phyloP scores from a whole-genome alignment of 2,113 vertebrate species.

The Cheirogaleus medius region DNA sequence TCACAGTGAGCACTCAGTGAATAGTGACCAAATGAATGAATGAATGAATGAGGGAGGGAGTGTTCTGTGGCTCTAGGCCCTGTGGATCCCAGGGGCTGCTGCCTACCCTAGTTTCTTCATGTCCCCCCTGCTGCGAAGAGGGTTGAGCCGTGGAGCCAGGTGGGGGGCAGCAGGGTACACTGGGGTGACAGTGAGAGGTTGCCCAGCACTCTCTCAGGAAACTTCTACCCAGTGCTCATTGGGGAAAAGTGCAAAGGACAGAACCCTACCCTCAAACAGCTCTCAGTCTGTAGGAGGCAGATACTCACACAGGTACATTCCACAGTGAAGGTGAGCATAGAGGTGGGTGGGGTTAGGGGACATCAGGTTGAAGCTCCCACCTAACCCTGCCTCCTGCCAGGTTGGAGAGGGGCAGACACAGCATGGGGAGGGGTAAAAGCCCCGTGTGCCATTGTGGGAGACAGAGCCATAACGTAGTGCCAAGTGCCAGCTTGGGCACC shows the following conservation, averaged over 20 bases:
- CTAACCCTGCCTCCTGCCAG: neutral
- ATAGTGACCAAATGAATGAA: neutral
- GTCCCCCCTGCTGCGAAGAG: neutral
- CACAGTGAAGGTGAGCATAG: neutral
- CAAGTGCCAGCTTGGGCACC: neutral
- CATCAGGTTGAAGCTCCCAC: neutral
- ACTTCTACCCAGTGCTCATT: neutral
- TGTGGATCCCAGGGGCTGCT: neutral
- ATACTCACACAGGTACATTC: neutral
- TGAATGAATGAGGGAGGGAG: neutral
- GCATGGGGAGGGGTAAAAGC: neutral
- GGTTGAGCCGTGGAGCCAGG: neutral
- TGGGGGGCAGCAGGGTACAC: neutral
- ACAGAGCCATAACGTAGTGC: neutral
- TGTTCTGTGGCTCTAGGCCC: neutral
- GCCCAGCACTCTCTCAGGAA: neutral
- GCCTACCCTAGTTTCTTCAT: neutral
- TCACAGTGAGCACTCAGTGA: neutral
- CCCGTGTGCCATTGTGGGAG: neutral
- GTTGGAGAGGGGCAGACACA: neutral
- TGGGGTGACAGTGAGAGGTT: neutral
- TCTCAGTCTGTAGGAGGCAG: neutral
- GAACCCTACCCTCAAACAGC: neutral
- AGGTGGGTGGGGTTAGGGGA: neutral
- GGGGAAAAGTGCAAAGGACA: neutral